phyloP scores from a whole-genome alignment of 2,797 vertebrate genomes.

The Rhadinocentrus ornatus region DNA sequence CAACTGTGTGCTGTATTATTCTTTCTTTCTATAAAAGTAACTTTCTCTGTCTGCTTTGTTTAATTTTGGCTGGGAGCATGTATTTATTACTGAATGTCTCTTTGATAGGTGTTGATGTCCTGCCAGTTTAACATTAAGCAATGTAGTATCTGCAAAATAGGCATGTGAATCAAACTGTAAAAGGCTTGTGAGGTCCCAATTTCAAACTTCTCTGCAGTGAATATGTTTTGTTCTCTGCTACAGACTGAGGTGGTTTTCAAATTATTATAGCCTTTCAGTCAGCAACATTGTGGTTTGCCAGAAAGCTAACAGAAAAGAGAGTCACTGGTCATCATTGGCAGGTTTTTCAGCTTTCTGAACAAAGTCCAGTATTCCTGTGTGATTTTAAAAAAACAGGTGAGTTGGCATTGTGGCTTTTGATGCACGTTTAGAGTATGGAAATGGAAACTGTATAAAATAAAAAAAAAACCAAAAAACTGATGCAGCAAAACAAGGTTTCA shows the following conservation, averaged over 20 bases:
- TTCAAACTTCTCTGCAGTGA: constrained; percentile 49
- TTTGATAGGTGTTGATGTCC: constrained; percentile 49
- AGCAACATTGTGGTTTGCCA: constrained; percentile 41
- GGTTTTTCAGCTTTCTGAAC: constrained; percentile 35
- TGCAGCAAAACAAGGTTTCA: not conserved
- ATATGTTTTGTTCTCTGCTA: constrained; percentile 52
- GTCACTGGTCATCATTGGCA: constrained; percentile 30
- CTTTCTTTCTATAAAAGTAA: constrained; percentile 23
- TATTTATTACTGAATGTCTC: constrained; percentile 59
- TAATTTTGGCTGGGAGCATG: constrained; percentile 45
- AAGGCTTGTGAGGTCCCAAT: constrained; percentile 28
- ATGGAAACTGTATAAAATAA: not conserved
- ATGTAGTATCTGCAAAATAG: constrained; percentile 51
- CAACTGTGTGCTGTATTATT: constrained; percentile 22
- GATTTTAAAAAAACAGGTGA: constrained; percentile 6
- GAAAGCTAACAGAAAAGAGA: constrained; percentile 32
- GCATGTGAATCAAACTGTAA: constrained; percentile 50
- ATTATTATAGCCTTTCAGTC: constrained; percentile 50
- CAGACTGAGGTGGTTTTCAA: constrained; percentile 51
- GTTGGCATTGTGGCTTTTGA: not conserved
- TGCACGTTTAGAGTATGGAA: not conserved
- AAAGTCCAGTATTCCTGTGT: constrained; percentile 7
- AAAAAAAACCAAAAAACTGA: too few relatives aligned
- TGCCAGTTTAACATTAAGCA: constrained; percentile 59
- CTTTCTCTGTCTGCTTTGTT: constrained; percentile 40